These are phyloP conservation scores for Odontophorus gujanensis DNA, from an alignment of 2,113 vertebrate species.

Conservation along the genomic window DNA sequence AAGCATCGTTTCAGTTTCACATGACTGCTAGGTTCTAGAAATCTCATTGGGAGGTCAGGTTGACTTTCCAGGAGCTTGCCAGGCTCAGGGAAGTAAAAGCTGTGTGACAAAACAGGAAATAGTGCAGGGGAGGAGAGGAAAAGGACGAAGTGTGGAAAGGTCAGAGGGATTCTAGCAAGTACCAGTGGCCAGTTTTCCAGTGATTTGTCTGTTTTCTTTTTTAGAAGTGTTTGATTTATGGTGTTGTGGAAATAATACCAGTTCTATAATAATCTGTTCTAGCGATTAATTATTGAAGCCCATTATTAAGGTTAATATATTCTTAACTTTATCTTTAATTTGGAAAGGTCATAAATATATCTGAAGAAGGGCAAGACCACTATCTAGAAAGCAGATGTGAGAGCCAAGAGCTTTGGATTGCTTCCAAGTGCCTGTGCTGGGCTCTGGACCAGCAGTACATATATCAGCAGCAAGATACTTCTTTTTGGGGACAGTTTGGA, in stretches of 20 bases:
- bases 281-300: neutral
- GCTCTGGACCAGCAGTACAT: neutral
- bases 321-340: conserved; percentile 41
- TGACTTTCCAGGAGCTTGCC: conserved; percentile 24
- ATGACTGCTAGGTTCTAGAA: conserved; percentile 17
- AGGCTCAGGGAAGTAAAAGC: conserved; percentile 5
- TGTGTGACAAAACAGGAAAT: neutral
- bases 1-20: conserved; percentile 40
- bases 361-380: neutral
- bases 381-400: conserved; percentile 24
- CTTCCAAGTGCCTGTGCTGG: conserved; percentile 2
- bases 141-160: neutral
- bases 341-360: neutral
- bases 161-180: neutral
- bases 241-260: neutral
- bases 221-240: neutral
- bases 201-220: neutral
- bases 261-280: conserved; percentile 1
- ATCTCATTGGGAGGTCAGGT: conserved; percentile 48
- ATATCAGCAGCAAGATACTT: neutral
- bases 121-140: neutral
- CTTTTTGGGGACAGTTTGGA: neutral
- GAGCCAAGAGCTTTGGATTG: conserved; percentile 27
- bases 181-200: neutral
- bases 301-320: neutral